Evolutionary conservation across 1,140 invertebrate species (phyloP), one percentile per base, ranked within the genome.

Genomic region (Euglossa dilemma): DNA sequence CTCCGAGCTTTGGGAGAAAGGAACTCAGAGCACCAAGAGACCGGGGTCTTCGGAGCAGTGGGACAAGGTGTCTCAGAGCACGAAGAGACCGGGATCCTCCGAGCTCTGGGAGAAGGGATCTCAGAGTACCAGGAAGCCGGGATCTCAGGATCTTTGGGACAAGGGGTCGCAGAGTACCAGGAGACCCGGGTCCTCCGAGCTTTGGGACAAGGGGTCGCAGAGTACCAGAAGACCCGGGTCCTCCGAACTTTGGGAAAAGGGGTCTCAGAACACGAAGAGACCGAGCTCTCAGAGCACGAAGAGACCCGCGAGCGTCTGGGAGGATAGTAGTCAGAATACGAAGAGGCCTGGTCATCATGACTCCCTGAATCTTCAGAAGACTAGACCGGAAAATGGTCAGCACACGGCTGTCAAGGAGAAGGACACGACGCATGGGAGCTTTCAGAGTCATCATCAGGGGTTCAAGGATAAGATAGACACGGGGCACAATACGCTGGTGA

Each of bases 381-480:
- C 85, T 0, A 91, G 89, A n/a, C 87, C 92, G 0, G 77, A 88
- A 36, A 54, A 82, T 3, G 75, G 85, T n/a, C 88, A 92, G 14
- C 82, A 75, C 7, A 52, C 63, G 28, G 45, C 18, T 66, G 82
- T 67, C 61, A 83, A 77, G 20, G 79, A 90, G 54, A 86, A 77
- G 9, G 78, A 77, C 12, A 80, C 52, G 75, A 85, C 43, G 47
- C 70, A 69, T 1, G 56, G 23, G 6, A 28, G 18, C 7, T 66
- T 50, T 20, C 69, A 70, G 50, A 59, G 54, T 16, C 82, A 84
- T 64, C 81, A 87, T 69, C 91, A 91, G 36, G 86, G 84, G 0
- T 91, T 93, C 77, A 93, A 94, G 57, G 93, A 94, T 56, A 94
- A 94, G 57, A 50, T 92, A 0, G 92, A 93, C 50, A 89, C 80